A percentile compares a stretch with the other conserved stretches of the same genome.
Evolutionary conservation across 2,888 invertebrate genomes (phyloP).

Genomic region (Eupithecia subfuscata): DNA sequence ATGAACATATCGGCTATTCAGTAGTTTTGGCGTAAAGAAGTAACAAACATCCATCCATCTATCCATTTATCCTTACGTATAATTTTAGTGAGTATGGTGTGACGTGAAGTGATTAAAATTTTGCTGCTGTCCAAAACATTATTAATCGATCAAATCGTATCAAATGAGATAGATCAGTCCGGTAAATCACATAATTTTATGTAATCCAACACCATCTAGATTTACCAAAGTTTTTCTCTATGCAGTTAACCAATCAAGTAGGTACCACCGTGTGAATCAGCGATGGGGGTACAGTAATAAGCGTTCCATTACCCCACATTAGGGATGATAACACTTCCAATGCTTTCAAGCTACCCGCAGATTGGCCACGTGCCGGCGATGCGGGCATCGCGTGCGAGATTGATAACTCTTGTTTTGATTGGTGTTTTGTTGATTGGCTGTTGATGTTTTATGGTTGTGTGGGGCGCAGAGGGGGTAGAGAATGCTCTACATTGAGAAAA

Average conservation of each 20-base stretch:
- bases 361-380: conserved; percentile 59
- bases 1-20: too few relatives aligned
- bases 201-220: background rate
- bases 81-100: too few relatives aligned
- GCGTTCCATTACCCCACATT: conserved; percentile 43
- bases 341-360: conserved; percentile 52
- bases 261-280: conserved; percentile 64
- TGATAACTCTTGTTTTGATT: conserved; percentile 36
- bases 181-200: background rate
- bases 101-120: too few relatives aligned
- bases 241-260: conserved; percentile 42
- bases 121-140: too few relatives aligned
- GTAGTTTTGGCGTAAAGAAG: too few relatives aligned
- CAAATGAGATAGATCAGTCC: background rate
- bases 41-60: too few relatives aligned
- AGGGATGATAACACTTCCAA: conserved; percentile 64
- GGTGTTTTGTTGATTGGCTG: conserved; percentile 24
- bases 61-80: too few relatives aligned
- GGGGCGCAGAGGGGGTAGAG: background rate
- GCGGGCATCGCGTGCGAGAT: conserved; percentile 53
- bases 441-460: background rate
- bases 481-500: background rate
- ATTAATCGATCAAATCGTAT: background rate
- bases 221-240: background rate
- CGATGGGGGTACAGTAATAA: conserved; percentile 71